These are phyloP conservation scores for Caenorhabditis remanei DNA, from an alignment of 1,140 invertebrate species.

Conservation along the genomic window DNA sequence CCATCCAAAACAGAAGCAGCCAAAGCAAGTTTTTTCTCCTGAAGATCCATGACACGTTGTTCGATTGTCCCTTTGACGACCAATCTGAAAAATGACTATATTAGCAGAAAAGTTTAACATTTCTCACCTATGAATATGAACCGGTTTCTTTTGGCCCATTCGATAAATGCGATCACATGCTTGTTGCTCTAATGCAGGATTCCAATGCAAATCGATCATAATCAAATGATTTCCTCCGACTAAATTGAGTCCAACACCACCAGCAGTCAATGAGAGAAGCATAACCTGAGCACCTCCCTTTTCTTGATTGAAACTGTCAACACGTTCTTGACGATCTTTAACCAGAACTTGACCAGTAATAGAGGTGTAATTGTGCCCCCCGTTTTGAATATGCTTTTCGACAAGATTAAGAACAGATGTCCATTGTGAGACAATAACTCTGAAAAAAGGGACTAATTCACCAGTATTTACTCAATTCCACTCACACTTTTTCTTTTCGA, in stretches of 20 bases:
- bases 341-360: conserved; percentile 64
- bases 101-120: not conserved
- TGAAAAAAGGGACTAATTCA: conserved; percentile 20
- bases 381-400: conserved; percentile 60
- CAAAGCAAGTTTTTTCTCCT: conserved; percentile 85
- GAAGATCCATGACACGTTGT: conserved; percentile 85
- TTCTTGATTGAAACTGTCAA: conserved; percentile 64
- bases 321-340: conserved; percentile 64
- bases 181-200: conserved; percentile 91
- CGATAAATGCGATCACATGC: conserved; percentile 92
- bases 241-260: conserved; percentile 90
- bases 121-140: conserved; percentile 86
- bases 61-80: conserved; percentile 88
- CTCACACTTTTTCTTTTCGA: conserved; percentile 60
- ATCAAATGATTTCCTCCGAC: conserved; percentile 86
- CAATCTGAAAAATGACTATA: conserved; percentile 81
- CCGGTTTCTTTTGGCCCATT: conserved; percentile 87
- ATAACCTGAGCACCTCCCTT: conserved; percentile 78
- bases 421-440: conserved; percentile 69
- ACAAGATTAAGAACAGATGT: conserved; percentile 64
- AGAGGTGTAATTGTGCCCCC: conserved; percentile 45
- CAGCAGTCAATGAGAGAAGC: conserved; percentile 88
- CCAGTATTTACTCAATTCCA: not conserved
- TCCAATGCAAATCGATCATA: conserved; percentile 92
- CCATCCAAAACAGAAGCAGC: conserved; percentile 84